phyloP scores from a whole-genome alignment of 2,888 invertebrate genomes.

The Brassicogethes aeneus region DNA sequence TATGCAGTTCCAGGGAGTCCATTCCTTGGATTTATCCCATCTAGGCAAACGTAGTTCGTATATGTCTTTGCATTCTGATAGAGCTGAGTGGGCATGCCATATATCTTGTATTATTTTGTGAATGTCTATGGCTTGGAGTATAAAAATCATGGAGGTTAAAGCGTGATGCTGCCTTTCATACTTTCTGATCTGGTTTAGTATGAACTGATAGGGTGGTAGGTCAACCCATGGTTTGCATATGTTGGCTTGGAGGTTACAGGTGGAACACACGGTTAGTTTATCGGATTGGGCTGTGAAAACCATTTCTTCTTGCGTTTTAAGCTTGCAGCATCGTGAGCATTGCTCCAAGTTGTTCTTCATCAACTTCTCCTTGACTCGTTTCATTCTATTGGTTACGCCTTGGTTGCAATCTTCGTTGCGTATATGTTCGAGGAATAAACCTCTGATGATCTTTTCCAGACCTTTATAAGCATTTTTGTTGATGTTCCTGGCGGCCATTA shows the following conservation, averaged over 20 bases:
- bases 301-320: constrained; percentile 53
- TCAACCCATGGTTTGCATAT: constrained; percentile 49
- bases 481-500: constrained; percentile 56
- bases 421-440: constrained; percentile 47
- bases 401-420: constrained; percentile 52
- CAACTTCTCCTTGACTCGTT: constrained; percentile 31
- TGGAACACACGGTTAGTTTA: constrained; percentile 52
- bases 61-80: constrained; percentile 72
- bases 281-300: constrained; percentile 52
- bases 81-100: constrained; percentile 81
- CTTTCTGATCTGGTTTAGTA: constrained; percentile 64
- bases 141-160: constrained; percentile 67
- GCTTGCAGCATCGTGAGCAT: constrained; percentile 58
- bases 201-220: constrained; percentile 59
- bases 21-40: constrained; percentile 68
- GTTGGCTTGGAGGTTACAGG: constrained; percentile 57
- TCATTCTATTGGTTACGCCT: constrained; percentile 45
- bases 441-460: constrained; percentile 53
- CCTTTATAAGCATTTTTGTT: constrained; percentile 31
- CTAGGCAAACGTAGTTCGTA: constrained; percentile 62
- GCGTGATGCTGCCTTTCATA: constrained; percentile 64
- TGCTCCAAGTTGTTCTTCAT: constrained; percentile 36
- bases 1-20: constrained; percentile 95
- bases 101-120: constrained; percentile 76
- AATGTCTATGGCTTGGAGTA: constrained; percentile 73